Percentiles rank a stretch among this genome's conserved stretches.
Evolutionary conservation across 2,113 vertebrate species (phyloP).

Genomic region (Tragelaphus imberbis): DNA sequence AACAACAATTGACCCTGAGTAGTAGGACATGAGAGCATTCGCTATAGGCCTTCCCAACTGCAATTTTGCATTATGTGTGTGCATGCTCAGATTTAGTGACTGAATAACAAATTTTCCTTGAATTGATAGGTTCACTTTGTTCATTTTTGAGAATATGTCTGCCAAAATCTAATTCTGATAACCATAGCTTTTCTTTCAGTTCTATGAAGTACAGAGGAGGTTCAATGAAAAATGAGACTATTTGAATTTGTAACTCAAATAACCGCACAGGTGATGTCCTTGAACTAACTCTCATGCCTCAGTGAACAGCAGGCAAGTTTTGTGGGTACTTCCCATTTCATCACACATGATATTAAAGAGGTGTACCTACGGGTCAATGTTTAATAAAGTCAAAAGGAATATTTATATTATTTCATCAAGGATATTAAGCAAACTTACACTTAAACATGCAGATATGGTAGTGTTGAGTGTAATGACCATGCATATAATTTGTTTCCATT

Average conservation of each 20-base stretch:
- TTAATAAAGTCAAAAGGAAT: neutral
- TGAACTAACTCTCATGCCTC: neutral
- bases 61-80: neutral
- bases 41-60: neutral
- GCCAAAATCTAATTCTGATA: neutral
- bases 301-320: neutral
- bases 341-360: neutral
- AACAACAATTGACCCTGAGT: neutral
- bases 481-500: neutral
- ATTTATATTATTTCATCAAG: neutral
- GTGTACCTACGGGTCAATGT: neutral
- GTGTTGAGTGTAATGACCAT: fast-evolving
- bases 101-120: neutral
- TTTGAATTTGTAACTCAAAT: neutral
- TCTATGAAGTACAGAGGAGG: neutral
- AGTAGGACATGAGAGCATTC: neutral
- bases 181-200: neutral
- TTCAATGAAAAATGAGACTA: neutral
- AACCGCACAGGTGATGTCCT: neutral
- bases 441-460: neutral
- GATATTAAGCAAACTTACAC: neutral
- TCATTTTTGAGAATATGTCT: neutral
- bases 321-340: fast-evolving
- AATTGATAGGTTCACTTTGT: neutral
- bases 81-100: neutral